Base-by-base conservation (phyloP, 1,140 invertebrate species). In the Sarcophaga peregrina region DNA sequence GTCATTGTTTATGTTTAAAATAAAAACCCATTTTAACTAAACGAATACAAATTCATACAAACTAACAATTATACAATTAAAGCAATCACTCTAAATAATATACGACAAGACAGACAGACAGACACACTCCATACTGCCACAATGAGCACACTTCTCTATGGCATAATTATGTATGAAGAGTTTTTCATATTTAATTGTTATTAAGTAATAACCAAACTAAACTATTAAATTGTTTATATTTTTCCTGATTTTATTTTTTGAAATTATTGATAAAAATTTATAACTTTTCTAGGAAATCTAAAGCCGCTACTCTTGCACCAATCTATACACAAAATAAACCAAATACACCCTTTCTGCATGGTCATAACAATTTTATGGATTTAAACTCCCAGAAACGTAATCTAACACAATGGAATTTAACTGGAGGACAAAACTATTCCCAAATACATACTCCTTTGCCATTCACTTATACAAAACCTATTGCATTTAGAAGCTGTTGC, bases 81-180 rank as follows among this genome's bases (percentile, higher is more conserved):
- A 58, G 54, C 54, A 58, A 58, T 58, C 54, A 58, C 54, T 58
- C n/a, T 58, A n/a, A n/a, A n/a, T n/a, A n/a, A n/a, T n/a, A n/a
- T n/a, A n/a, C n/a, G n/a, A n/a, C n/a, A n/a, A n/a, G n/a, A n/a
- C n/a, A n/a, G 6, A 58, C 54, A 13, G 15, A 58, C 54, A 13
- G 7, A n/a, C 54, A 58, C n/a, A 58, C n/a, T n/a, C n/a, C 54
- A 58, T 4, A 15, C 54, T 58, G 15, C 15, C 54, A 58, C n/a
- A 37, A 1, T 37, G 25, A 37, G 25, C 25, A 37, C 25, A 37
- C 25, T 37, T 37, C 4, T 37, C 25, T 37, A 2, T 37, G 25
- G 1, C 25, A 37, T 37, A 1, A 37, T 37, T 37, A 37, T 37
- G 25, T 37, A 37, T 37, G 25, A 37, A 58, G 13, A 58, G 15